Conservation (phyloP, 2,797 vertebrate genomes). For the Apogon talboti region DNA sequence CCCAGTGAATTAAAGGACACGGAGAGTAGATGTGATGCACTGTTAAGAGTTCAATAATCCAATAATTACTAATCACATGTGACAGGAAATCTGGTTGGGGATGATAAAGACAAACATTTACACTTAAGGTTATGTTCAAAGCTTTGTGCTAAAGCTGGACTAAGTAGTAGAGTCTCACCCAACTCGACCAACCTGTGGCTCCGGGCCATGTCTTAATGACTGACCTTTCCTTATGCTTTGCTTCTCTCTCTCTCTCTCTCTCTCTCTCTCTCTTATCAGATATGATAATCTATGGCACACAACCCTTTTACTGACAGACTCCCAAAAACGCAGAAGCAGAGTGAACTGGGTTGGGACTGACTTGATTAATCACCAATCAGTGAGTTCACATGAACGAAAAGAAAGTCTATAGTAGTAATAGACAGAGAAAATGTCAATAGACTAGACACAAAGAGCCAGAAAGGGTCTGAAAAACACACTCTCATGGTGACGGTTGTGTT, state of each 20-base stretch:
- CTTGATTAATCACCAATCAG: constrained; percentile 25
- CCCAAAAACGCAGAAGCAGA: constrained; percentile 25
- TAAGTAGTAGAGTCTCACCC: constrained; percentile 29
- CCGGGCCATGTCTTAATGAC: constrained; percentile 69
- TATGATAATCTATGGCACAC: constrained; percentile 28
- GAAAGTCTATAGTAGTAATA: constrained; percentile 5
- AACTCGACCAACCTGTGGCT: constrained; percentile 53
- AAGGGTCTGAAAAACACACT: constrained; percentile 46
- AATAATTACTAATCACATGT: constrained; percentile 34
- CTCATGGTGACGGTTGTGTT: constrained; percentile 54
- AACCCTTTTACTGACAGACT: constrained; percentile 47
- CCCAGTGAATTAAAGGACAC: constrained; percentile 39
- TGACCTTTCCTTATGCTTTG: constrained; percentile 65
- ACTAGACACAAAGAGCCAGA: neutral
- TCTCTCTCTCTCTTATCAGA: constrained; percentile 25
- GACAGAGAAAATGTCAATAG: constrained; percentile 23
- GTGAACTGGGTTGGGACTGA: neutral
- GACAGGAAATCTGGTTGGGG: constrained; percentile 36
- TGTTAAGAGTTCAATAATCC: constrained; percentile 25
- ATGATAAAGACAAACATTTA: constrained; percentile 69
- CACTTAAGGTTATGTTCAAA: constrained; percentile 67
- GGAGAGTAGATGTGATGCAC: constrained; percentile 50
- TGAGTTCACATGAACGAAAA: constrained; percentile 12
- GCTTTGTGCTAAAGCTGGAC: constrained; percentile 68
- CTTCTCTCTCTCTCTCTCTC: constrained; percentile 21